These are phyloP conservation scores for Myanophis thanlyinensis DNA, from an alignment of 2,113 vertebrate genomes.

Conservation along the genomic window DNA sequence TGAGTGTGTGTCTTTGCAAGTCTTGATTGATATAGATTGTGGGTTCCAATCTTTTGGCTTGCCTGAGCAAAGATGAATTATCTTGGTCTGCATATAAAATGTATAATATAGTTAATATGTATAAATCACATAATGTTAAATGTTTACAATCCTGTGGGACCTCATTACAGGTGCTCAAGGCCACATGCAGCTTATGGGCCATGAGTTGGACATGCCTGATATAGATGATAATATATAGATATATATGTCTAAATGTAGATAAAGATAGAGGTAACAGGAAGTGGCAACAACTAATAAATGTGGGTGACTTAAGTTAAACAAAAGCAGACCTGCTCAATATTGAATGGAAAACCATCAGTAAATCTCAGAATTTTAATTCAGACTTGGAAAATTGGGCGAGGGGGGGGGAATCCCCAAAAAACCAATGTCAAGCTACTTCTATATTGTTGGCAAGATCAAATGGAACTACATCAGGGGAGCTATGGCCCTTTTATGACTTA, in stretches of 20 bases:
- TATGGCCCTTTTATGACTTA: neutral
- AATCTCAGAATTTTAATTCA: neutral
- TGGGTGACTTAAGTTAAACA: neutral
- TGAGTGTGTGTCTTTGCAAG: constrained; percentile 10
- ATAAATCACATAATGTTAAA: neutral
- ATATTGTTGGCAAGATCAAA: neutral
- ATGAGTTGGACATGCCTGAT: neutral
- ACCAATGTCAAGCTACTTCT: neutral
- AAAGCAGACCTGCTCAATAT: neutral
- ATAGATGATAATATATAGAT: neutral
- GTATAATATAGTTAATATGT: neutral
- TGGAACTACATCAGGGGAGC: neutral
- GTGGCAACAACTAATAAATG: neutral
- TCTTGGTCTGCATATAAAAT: neutral
- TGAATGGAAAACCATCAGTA: neutral
- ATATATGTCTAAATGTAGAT: neutral
- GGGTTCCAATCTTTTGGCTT: neutral
- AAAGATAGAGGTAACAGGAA: neutral
- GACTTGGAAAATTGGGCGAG: neutral
- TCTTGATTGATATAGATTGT: neutral
- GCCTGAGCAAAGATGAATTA: neutral
- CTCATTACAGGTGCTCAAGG: neutral
- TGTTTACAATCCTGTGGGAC: neutral
- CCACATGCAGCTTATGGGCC: neutral
- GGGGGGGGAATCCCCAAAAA: neutral